Conservation (phyloP, 1,140 invertebrate genomes). For the Euglossa dilemma region DNA sequence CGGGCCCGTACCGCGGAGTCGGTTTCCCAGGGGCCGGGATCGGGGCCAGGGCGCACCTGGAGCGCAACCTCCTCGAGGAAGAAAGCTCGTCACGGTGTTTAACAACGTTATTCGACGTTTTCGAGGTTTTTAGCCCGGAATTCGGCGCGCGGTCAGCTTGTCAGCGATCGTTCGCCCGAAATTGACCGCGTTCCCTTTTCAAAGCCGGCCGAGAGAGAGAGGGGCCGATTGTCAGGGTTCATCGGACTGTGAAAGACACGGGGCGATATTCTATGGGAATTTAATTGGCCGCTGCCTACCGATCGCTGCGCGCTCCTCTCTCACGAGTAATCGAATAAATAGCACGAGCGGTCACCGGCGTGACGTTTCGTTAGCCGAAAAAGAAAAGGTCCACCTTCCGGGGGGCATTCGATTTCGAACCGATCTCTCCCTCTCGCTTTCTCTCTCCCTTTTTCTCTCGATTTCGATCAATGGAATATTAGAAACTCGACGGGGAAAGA, state of each 20-base stretch:
- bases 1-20: background rate
- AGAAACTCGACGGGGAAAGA: background rate
- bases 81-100: slow-evolving; percentile 43
- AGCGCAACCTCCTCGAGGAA: background rate
- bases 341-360: slow-evolving; percentile 17
- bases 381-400: slow-evolving; percentile 4
- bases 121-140: slow-evolving; percentile 42
- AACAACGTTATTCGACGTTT: slow-evolving; percentile 49
- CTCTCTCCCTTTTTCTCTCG: background rate
- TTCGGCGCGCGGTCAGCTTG: slow-evolving; percentile 20
- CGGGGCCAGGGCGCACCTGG: slow-evolving; percentile 11
- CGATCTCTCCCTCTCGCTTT: background rate
- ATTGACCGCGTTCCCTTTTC: slow-evolving; percentile 50
- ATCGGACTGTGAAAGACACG: slow-evolving; percentile 53
- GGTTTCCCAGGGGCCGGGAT: background rate
- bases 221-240: slow-evolving; percentile 36
- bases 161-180: slow-evolving; percentile 46
- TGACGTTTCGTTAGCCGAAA: slow-evolving; percentile 42
- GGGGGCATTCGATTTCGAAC: background rate
- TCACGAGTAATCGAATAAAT: slow-evolving; percentile 37
- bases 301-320: background rate
- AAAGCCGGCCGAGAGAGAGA: slow-evolving; percentile 5
- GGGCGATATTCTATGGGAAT: slow-evolving; percentile 48
- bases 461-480: background rate
- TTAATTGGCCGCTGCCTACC: slow-evolving; percentile 40